These are phyloP conservation scores for Orbicella faveolata DNA, from an alignment of 64 coral and sea anemone species.

Conservation along the genomic window DNA sequence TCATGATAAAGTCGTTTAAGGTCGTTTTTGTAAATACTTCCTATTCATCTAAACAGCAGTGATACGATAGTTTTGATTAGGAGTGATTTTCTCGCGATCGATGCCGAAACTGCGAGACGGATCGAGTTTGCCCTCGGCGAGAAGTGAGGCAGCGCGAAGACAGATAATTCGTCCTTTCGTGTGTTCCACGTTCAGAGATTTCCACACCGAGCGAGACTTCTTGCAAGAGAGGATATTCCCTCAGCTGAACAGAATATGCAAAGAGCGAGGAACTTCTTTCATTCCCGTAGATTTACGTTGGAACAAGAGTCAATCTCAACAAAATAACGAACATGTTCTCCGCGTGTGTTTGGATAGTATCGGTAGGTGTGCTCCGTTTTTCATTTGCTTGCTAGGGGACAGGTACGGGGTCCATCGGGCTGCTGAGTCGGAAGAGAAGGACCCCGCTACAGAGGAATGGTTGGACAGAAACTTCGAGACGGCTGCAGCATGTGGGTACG, in stretches of 20 bases:
- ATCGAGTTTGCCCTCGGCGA: slow-evolving; percentile 10
- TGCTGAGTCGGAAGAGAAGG: slow-evolving; percentile 53
- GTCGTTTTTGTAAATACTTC: background rate
- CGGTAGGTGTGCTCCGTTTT: slow-evolving; percentile 82
- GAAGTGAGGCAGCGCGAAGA: slow-evolving; percentile 60
- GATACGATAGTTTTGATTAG: background rate
- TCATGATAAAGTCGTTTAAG: background rate
- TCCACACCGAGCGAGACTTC: slow-evolving; percentile 76
- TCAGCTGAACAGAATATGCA: slow-evolving; percentile 68
- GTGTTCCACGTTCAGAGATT: slow-evolving; percentile 89
- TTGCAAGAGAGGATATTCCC: slow-evolving; percentile 75
- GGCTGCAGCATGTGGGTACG: slow-evolving; percentile 70
- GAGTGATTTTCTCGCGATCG: background rate
- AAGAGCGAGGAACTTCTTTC: slow-evolving; percentile 67
- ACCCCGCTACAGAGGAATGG: slow-evolving; percentile 73
- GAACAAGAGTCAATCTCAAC: slow-evolving; percentile 85
- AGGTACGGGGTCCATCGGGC: slow-evolving; percentile 81
- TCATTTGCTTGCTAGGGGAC: slow-evolving; percentile 90
- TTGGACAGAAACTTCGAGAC: slow-evolving; percentile 85
- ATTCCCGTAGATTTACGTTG: slow-evolving; percentile 84
- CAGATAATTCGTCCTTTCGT: slow-evolving; percentile 73
- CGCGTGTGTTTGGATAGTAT: slow-evolving; percentile 83
- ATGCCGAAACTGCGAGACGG: slow-evolving; percentile 26
- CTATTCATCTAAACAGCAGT: background rate
- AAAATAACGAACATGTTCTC: slow-evolving; percentile 75